These are phyloP conservation scores for Tinamus guttatus DNA, from an alignment of 2,113 vertebrate species.

Conservation along the genomic window DNA sequence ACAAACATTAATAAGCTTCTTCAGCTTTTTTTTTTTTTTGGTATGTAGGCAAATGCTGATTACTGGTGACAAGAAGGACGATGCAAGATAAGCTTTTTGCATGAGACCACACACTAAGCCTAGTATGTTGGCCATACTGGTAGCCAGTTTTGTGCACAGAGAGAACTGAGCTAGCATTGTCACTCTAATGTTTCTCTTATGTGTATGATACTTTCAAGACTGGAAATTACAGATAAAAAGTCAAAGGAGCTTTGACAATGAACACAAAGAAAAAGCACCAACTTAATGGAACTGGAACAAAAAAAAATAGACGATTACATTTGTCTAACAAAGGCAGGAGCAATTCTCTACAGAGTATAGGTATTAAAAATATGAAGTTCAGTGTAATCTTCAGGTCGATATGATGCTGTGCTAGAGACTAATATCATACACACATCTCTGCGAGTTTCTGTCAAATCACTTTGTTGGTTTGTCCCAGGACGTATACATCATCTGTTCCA, in stretches of 20 bases:
- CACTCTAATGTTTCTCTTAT: fast-evolving
- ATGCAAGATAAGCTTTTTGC: not conserved
- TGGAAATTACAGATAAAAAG: not conserved
- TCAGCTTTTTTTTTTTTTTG: not conserved
- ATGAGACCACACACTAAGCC: not conserved
- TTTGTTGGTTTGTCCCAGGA: not conserved
- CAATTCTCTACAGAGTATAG: not conserved
- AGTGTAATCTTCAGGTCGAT: not conserved
- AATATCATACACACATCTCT: not conserved
- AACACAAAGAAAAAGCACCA: not conserved
- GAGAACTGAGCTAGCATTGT: not conserved
- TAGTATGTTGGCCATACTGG: not conserved
- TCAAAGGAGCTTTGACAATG: not conserved
- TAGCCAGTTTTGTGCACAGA: fast-evolving
- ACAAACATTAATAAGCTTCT: constrained; percentile 9
- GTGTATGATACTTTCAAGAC: not conserved
- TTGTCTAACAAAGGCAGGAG: not conserved
- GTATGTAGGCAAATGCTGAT: constrained; percentile 10
- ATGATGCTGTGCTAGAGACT: not conserved
- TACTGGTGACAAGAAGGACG: not conserved
- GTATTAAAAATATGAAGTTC: not conserved
- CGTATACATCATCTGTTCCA: not conserved
- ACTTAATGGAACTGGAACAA: not conserved
- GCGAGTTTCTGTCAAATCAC: not conserved
- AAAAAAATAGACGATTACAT: not conserved